Evolutionary conservation across 30 jellyfish, hydroid and myxozoan species (phyloP).

Genomic region (Sanderia malayensis): DNA sequence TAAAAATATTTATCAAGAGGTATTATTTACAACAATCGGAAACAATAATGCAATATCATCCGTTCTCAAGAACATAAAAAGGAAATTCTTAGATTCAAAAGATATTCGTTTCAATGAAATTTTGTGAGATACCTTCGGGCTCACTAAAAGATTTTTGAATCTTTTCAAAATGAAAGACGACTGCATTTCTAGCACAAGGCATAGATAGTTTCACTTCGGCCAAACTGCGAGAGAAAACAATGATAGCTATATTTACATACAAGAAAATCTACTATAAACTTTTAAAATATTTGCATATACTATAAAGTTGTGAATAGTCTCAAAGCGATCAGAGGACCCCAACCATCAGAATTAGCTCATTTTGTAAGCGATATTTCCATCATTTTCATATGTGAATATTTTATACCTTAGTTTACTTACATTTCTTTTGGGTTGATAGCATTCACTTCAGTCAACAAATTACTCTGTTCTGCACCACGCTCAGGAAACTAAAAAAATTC

Average conservation of each 20-base stretch:
- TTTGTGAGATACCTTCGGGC: constrained; percentile 1
- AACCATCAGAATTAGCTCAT: no score
- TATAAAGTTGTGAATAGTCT: no score
- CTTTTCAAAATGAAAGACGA: constrained; percentile 22
- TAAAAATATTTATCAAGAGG: no score
- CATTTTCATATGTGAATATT: neutral
- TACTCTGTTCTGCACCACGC: neutral
- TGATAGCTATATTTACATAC: no score
- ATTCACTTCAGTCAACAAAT: constrained; percentile 8
- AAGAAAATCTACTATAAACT: no score
- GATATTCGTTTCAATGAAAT: neutral
- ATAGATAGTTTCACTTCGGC: constrained; percentile 61
- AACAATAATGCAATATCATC: no score
- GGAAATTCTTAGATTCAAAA: no score
- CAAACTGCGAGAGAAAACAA: constrained; percentile 18
- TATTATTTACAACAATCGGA: no score
- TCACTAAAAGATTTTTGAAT: neutral
- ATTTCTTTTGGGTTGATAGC: constrained; percentile 69
- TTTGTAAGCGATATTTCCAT: no score
- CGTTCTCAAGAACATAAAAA: no score
- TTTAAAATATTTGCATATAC: no score
- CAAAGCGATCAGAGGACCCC: no score
- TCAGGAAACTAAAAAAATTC: constrained; percentile 76
- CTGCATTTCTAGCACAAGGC: constrained; percentile 70
- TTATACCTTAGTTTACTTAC: constrained; percentile 19